A percentile compares a stretch with the other conserved stretches of the same genome.
Conservation (phyloP, 2,113 vertebrate genomes). For the Osmerus eperlanus region DNA sequence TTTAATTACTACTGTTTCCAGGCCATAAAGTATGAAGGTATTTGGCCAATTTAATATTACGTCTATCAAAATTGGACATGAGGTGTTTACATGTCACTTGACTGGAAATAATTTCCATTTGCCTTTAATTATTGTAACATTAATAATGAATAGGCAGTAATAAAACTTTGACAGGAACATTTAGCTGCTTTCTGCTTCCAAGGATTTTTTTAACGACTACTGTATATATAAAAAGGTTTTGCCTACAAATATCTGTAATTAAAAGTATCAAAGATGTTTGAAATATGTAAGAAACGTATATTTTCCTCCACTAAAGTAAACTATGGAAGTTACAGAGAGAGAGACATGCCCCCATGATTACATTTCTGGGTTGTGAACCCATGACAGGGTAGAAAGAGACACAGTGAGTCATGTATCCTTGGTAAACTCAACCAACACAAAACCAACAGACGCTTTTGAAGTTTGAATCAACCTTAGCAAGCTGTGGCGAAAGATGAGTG, state of each 20-base stretch:
- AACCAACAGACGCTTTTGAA: constrained; percentile 21
- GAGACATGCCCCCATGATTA: neutral
- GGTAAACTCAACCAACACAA: constrained; percentile 29
- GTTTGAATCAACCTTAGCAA: constrained; percentile 14
- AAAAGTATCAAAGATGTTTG: neutral
- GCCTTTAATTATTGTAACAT: no score
- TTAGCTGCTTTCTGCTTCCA: no score
- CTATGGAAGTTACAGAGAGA: constrained; percentile 8
- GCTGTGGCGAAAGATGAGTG: constrained; percentile 17
- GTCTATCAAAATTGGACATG: no score
- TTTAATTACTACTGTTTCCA: constrained; percentile 1
- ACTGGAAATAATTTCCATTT: no score
- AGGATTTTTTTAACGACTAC: no score
- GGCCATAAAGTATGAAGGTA: constrained; percentile 34
- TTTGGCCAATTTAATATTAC: constrained; percentile 6
- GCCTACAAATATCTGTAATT: constrained; percentile 10
- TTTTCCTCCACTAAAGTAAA: constrained; percentile 2
- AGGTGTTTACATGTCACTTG: no score
- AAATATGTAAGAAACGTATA: neutral
- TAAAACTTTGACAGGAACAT: no score
- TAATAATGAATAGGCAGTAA: no score
- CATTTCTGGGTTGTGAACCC: constrained; percentile 6
- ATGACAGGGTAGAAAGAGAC: constrained; percentile 7
- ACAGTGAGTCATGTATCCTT: constrained; percentile 14
- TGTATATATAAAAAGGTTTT: no score